A percentile compares a stretch with the other conserved stretches of the same genome.
phyloP scores from a whole-genome alignment of 2,113 vertebrate species.

The Ellobius talpinus region DNA sequence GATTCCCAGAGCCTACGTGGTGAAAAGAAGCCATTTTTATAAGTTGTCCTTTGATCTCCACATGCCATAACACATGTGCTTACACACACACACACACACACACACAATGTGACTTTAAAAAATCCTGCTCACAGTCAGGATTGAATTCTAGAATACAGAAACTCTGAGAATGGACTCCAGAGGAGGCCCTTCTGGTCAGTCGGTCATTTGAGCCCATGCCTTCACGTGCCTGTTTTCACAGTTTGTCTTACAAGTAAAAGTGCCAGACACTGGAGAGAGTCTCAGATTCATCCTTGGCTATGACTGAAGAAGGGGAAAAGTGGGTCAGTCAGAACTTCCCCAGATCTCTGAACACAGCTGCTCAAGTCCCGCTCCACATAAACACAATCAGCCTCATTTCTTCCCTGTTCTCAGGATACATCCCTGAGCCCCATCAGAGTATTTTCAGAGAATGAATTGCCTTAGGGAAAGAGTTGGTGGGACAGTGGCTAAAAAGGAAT shows the following conservation, averaged over 20 bases:
- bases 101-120: neutral
- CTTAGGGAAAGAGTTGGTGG: neutral
- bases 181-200: too few species aligned
- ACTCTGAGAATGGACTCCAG: neutral
- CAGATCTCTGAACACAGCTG: neutral
- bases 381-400: neutral
- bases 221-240: neutral
- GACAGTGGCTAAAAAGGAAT: neutral
- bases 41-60: neutral
- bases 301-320: neutral
- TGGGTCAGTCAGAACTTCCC: neutral
- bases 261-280: rapidly evolving
- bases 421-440: neutral
- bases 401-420: neutral
- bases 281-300: neutral
- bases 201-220: too few species aligned
- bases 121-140: neutral
- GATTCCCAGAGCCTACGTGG: too few species aligned
- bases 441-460: neutral
- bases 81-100: neutral
- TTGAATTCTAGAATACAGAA: neutral
- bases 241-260: too few species aligned
- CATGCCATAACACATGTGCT: neutral
- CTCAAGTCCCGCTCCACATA: too few species aligned
- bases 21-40: neutral